These are phyloP conservation scores for Epistrophella euchroma DNA, from an alignment of 2,888 invertebrate genomes.

Conservation along the genomic window DNA sequence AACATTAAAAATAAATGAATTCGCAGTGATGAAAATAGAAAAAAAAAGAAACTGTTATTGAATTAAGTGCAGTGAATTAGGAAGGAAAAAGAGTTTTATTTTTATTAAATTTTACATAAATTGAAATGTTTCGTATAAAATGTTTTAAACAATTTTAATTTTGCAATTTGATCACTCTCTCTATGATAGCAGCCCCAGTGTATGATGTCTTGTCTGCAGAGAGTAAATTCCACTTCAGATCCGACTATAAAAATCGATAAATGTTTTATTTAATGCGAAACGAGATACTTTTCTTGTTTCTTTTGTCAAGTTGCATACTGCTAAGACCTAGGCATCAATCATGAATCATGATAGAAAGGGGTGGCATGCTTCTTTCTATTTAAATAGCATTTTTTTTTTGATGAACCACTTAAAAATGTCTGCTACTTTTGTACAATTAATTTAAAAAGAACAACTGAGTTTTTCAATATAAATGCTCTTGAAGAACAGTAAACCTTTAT, in stretches of 20 bases:
- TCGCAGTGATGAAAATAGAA: too few relatives aligned
- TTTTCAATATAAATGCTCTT: conserved; percentile 35
- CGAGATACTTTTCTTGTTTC: background rate
- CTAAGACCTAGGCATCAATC: background rate
- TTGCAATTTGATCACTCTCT: too few relatives aligned
- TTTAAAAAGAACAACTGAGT: conserved; percentile 43
- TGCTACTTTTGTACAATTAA: background rate
- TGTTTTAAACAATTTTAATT: too few relatives aligned
- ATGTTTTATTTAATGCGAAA: background rate
- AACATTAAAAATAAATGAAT: too few relatives aligned
- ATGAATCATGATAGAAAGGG: conserved; percentile 7
- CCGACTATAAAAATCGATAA: conserved; percentile 26
- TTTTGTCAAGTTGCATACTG: background rate
- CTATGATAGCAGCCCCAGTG: too few relatives aligned
- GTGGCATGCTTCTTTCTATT: background rate
- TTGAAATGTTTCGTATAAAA: too few relatives aligned
- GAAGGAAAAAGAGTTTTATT: too few relatives aligned
- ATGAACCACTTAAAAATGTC: conserved; percentile 14
- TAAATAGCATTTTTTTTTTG: background rate
- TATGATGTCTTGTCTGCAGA: background rate
- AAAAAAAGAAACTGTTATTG: too few relatives aligned
- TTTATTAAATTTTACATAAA: too few relatives aligned
- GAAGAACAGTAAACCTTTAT: conserved; percentile 11
- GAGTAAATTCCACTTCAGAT: conserved; percentile 24
- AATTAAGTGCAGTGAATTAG: too few relatives aligned